Base-by-base conservation (phyloP, 2,113 vertebrate genomes). In the Poeciliopsis prolifica region DNA sequence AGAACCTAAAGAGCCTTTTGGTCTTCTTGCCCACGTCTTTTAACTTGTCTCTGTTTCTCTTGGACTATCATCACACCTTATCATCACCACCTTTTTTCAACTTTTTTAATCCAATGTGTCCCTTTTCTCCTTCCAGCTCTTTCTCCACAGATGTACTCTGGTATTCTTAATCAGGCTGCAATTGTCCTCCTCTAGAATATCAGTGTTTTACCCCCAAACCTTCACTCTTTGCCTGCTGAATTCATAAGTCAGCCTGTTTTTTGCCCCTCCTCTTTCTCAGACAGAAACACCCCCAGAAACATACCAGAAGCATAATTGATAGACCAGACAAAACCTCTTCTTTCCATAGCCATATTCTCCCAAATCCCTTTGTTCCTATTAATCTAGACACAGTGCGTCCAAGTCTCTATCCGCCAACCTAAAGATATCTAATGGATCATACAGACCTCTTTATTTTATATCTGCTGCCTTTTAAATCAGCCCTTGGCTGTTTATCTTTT, bases 1-100 rank as follows among this genome's bases (percentile, higher is more conserved):
- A 90, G 89, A 92, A 88, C 89, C 91, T 68, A 75, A 87, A 90
- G 92, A 91, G 83, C 92, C 91, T 85, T 85, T 78, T 58, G 75
- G 78, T 82, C 79, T 87, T 48, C 71, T 66, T 77, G 74, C 63
- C 75, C 78, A 7, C 65, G 80, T 26, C 70, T 70, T 67, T 67
- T 67, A 75, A 64, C 77, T 72, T 44, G 61, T 79, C 61, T 65
- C 44, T 69, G 60, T 58, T 62, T 89, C 83, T 67, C 79, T 80
- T 78, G 61, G 64, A 72, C 69, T 68, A 35, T 61, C 69, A 75
- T 58, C 51, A 58, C 8, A 58, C 51, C 68, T 65, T 72, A 63
- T 81, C 72, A 62, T 82, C 75, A 72, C 70, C 82, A 68, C 61
- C 58, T 67, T 77, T 51, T 24, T 70, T 78, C 26, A 73, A 62